These are phyloP conservation scores for Ormyrus pomaceus DNA, from an alignment of 2,888 invertebrate genomes.

Conservation along the genomic window DNA sequence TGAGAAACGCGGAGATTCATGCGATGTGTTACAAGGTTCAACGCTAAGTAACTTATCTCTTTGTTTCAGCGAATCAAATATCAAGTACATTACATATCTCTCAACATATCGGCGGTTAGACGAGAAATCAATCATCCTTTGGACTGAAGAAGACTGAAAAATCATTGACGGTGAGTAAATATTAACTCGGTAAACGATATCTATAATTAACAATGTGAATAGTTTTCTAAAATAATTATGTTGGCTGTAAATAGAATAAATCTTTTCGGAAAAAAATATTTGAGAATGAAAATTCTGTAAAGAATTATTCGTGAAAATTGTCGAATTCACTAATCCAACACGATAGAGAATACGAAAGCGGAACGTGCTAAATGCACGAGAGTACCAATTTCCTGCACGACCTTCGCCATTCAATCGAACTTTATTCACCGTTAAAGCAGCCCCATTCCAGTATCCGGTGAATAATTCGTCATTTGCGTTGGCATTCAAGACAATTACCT, in stretches of 20 bases:
- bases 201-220: no score
- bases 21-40: no score
- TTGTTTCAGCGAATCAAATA: constrained; percentile 39
- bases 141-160: constrained; percentile 56
- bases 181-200: no score
- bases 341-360: no score
- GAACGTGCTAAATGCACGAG: no score
- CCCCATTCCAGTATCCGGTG: neutral
- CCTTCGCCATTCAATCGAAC: neutral
- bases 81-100: constrained; percentile 52
- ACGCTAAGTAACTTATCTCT: neutral
- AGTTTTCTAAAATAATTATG: no score
- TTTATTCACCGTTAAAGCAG: neutral
- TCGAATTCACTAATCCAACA: no score
- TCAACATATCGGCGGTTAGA: constrained; percentile 49
- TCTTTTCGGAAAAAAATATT: no score
- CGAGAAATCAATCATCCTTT: constrained; percentile 44
- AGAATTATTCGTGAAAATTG: no score
- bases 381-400: neutral
- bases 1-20: neutral
- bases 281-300: no score
- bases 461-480: no score
- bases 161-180: constrained; percentile 46
- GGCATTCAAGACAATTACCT: neutral
- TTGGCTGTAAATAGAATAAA: no score